Base-by-base conservation (phyloP, 2,888 invertebrate species). In the Drosophila mulleri region DNA sequence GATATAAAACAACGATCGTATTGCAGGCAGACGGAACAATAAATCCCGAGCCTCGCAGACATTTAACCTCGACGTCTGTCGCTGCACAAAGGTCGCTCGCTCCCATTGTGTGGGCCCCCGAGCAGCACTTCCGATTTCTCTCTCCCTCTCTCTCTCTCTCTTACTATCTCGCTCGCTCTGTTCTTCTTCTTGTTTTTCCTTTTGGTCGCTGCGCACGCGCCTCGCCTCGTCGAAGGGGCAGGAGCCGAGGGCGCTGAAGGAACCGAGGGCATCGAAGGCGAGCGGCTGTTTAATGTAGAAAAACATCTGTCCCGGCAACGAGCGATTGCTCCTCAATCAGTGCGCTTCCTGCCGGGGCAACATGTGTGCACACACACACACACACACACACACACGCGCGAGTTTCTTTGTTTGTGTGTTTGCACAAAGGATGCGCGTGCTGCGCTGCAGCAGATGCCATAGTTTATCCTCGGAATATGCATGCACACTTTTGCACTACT, bases 321-420 rank as follows among this genome's bases (percentile, higher is more conserved):
- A 72, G 63, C 68, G 81, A 86, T 78, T 87, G 83, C 85, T 79
- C 72, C 88, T 89, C 84, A 84, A 84, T 84, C 84, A 84, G 89
- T 89, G 90, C 87, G 90, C 80, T 90, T 86, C 86, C 86, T 86
- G 86, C 66, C 81, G 48, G 67, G 67, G 66, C 74, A 75, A 89
- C 89, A 85, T 87, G 87, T 89, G 89, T 81, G 82, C 62, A 64
- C 74, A 56, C 56, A 67, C 58, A 61, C 14, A 64, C 4, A 58
- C 48, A 66, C 44, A 72, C 62, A 60, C 67, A 56, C 47, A 67
- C 12, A 61, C 54, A 61, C 35, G 60, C 12, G n/a, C 12, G 12
- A 1, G 54, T 69, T 61, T 68, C 63, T 75, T 83, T 83, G 81
- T 72, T 61, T 62, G 42, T 58, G 63, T 72, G 69, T 80, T 72